phyloP scores from a whole-genome alignment of 2,888 invertebrate species.

The Boloria euphrosyne region DNA sequence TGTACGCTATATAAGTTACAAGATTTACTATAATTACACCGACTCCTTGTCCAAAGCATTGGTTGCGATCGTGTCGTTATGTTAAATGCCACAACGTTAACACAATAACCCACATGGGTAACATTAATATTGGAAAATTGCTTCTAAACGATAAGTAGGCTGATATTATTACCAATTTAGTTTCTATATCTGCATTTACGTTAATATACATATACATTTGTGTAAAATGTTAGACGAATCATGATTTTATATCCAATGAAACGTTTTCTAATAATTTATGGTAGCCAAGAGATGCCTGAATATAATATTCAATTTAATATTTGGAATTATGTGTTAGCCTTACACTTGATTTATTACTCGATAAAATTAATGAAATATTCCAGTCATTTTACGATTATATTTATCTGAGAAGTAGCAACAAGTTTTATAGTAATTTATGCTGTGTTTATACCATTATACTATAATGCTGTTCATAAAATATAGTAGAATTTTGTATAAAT shows the following conservation, averaged over 20 bases:
- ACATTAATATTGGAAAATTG: constrained; percentile 59
- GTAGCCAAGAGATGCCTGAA: too few relatives aligned
- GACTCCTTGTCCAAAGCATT: constrained; percentile 22
- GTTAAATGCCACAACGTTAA: constrained; percentile 64
- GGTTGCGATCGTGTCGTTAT: constrained; percentile 54
- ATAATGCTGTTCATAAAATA: too few relatives aligned
- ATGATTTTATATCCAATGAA: constrained; percentile 1
- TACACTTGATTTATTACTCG: too few relatives aligned
- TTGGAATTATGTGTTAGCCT: too few relatives aligned
- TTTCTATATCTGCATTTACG: constrained; percentile 22
- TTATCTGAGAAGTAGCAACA: too few relatives aligned
- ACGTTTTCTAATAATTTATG: not conserved
- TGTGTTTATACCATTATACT: too few relatives aligned
- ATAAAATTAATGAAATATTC: too few relatives aligned
- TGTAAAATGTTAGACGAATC: constrained; percentile 1
- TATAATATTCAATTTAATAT: too few relatives aligned
- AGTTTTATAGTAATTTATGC: too few relatives aligned
- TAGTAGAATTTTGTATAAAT: not conserved
- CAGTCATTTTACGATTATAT: too few relatives aligned
- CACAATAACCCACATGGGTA: constrained; percentile 68
- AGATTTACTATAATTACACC: constrained; percentile 10
- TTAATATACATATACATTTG: constrained; percentile 9
- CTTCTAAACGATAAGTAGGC: constrained; percentile 48
- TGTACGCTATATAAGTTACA: constrained; percentile 11
- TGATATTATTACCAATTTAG: constrained; percentile 46